phyloP scores from a whole-genome alignment of 1,140 invertebrate species.

The Lepidurus packardi region DNA sequence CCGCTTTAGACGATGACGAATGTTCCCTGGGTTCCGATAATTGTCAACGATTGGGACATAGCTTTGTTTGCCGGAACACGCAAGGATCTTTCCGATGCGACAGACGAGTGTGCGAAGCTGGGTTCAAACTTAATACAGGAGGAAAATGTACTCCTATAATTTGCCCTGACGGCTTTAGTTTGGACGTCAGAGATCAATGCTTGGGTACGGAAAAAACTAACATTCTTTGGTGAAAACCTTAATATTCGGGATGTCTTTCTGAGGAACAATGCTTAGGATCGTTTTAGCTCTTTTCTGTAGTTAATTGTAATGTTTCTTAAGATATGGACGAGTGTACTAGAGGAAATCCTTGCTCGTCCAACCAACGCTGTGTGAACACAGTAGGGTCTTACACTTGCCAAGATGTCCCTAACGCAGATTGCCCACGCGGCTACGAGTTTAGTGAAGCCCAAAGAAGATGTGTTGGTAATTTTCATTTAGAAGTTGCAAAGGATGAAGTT shows the following conservation, averaged over 20 bases:
- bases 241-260: too few relatives aligned
- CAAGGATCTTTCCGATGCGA: conserved; percentile 71
- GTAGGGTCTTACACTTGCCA: conserved; percentile 52
- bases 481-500: not conserved
- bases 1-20: conserved; percentile 78
- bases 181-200: conserved; percentile 48
- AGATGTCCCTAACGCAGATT: conserved; percentile 36
- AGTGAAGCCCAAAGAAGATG: conserved; percentile 46
- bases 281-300: too few relatives aligned
- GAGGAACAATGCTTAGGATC: too few relatives aligned
- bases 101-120: conserved; percentile 50
- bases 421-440: conserved; percentile 43
- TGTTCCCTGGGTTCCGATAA: conserved; percentile 73
- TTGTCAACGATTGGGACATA: conserved; percentile 57
- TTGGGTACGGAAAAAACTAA: conserved; percentile 43
- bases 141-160: conserved; percentile 39
- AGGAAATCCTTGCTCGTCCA: conserved; percentile 43
- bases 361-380: conserved; percentile 51
- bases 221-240: too few relatives aligned
- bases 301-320: not conserved
- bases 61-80: conserved; percentile 79
- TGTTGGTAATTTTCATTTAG: conserved; percentile 45
- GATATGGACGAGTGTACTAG: conserved; percentile 53
- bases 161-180: conserved; percentile 50
- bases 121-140: conserved; percentile 40